Conservation (phyloP, 2,888 invertebrate genomes). For the Homarus gammarus region DNA sequence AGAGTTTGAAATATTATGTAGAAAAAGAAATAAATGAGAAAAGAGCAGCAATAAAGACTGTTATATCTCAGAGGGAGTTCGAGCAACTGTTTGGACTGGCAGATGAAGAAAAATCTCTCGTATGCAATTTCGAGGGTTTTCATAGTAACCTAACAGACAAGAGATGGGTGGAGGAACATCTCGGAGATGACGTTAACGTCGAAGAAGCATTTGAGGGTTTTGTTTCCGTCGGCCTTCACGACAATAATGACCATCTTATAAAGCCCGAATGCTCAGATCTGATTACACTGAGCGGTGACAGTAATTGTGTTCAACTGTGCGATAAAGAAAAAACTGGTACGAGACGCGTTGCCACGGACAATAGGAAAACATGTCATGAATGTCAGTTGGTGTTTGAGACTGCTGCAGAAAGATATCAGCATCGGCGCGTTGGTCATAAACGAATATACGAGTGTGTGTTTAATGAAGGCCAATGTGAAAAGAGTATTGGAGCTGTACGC, state of each 20-base stretch:
- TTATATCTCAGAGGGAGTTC: conserved; percentile 37
- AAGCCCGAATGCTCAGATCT: not conserved
- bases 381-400: conserved; percentile 51
- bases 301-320: not conserved
- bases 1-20: no score
- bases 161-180: conserved; percentile 6
- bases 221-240: conserved; percentile 20
- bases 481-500: conserved; percentile 60
- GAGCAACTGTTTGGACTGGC: conserved; percentile 47
- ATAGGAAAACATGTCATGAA: conserved; percentile 44
- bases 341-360: not conserved
- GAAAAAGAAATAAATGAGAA: conserved; percentile 33
- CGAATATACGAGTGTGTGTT: conserved; percentile 70
- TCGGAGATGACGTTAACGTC: conserved; percentile 10
- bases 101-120: conserved; percentile 25
- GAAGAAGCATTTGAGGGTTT: conserved; percentile 57
- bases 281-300: not conserved
- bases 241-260: not conserved
- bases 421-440: conserved; percentile 66
- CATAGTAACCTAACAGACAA: conserved; percentile 1
- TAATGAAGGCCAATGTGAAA: conserved; percentile 71
- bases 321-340: not conserved
- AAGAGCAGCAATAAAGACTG: conserved; percentile 11
- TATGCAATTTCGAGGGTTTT: conserved; percentile 51
- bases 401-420: conserved; percentile 34